Evolutionary conservation across 2,797 vertebrate genomes (phyloP).

Genomic region (Rachycentron canadum): DNA sequence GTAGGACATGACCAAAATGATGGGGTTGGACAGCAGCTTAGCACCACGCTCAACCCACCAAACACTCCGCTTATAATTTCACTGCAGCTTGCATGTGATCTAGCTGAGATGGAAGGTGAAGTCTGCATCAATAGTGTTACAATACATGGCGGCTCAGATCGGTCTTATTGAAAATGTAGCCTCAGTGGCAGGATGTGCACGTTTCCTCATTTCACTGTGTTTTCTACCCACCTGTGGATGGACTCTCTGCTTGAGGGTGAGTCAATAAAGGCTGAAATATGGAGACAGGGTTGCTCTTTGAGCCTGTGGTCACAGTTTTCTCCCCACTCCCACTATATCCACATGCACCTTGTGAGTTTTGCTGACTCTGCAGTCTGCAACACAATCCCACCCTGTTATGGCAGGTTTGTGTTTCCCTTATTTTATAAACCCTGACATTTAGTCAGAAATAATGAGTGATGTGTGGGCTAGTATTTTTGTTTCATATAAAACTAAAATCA

Average conservation of each 20-base stretch:
- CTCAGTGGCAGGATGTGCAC: constrained; percentile 6
- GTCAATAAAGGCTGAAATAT: constrained; percentile 29
- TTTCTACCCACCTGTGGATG: constrained; percentile 45
- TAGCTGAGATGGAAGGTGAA: constrained; percentile 41
- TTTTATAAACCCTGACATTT: constrained; percentile 37
- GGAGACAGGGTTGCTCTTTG: constrained; percentile 47
- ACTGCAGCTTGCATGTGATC: constrained; percentile 50
- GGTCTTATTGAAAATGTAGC: constrained; percentile 2
- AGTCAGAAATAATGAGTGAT: constrained; percentile 26
- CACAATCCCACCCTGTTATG: constrained; percentile 43
- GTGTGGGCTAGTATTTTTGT: constrained; percentile 23
- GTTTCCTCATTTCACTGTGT: constrained; percentile 12
- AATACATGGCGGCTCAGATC: constrained; percentile 17
- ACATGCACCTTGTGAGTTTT: constrained; percentile 42
- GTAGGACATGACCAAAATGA: constrained; percentile 83
- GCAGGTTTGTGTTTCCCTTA: constrained; percentile 41
- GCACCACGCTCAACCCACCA: constrained; percentile 69
- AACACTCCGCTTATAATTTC: constrained; percentile 65
- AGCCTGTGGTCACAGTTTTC: constrained; percentile 41
- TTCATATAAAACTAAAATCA: constrained; percentile 8
- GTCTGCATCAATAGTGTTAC: constrained; percentile 10
- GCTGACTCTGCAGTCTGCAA: constrained; percentile 50
- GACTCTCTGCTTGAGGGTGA: constrained; percentile 24
- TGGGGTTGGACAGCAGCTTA: constrained; percentile 72
- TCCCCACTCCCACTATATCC: constrained; percentile 13